Evolutionary conservation across 37 sponge, comb jelly and placozoan species (phyloP).

Genomic region (Crambe crambe): DNA sequence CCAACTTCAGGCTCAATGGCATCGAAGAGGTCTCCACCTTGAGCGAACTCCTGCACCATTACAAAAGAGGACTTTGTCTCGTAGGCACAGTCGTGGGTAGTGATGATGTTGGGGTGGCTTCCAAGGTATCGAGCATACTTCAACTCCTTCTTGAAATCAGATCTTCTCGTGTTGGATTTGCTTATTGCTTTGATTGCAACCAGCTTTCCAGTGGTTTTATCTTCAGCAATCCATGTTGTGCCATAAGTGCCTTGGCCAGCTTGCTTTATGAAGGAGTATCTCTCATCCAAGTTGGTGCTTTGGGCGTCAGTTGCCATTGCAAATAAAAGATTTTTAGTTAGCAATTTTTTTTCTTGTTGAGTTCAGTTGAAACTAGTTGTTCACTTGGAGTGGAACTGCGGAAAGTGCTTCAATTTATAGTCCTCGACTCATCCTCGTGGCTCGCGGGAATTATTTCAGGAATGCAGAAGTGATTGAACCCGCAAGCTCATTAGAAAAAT

Average conservation of each 20-base stretch:
- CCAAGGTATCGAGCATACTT: conserved; percentile 78
- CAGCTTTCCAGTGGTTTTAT: conserved; percentile 47
- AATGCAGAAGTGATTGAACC: too few relatives aligned
- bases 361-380: background rate
- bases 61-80: conserved; percentile 89
- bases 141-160: conserved; percentile 86
- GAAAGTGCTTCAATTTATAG: background rate
- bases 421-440: too few relatives aligned
- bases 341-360: background rate
- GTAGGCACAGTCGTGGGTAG: conserved; percentile 78
- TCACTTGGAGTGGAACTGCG: background rate
- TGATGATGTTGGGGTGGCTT: conserved; percentile 81
- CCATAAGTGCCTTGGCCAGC: conserved; percentile 92
- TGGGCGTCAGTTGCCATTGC: conserved; percentile 14
- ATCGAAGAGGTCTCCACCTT: conserved; percentile 92
- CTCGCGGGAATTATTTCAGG: too few relatives aligned
- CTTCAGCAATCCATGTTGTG: conserved; percentile 88
- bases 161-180: conserved; percentile 65
- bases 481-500: too few relatives aligned
- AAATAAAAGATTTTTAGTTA: background rate
- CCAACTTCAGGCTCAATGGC: conserved; percentile 92
- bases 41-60: conserved; percentile 87
- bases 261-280: conserved; percentile 74
- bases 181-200: conserved; percentile 86
- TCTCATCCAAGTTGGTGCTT: conserved; percentile 64